Base-by-base conservation (phyloP, 2,888 invertebrate species). In the Gandaritis pyraliata region DNA sequence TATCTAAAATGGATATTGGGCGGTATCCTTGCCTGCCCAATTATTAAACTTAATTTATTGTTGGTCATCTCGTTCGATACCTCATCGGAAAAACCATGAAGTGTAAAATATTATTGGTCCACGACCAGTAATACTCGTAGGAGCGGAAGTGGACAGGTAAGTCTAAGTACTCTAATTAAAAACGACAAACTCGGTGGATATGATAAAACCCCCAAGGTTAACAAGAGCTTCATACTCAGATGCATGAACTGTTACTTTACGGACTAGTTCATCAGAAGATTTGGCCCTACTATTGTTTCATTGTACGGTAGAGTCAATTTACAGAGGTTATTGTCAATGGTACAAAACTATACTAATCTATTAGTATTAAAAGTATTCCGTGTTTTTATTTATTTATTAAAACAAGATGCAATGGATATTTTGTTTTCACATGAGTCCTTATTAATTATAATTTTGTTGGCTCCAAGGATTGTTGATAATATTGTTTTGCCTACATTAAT, bases 201-300 rank as follows among this genome's bases (percentile, higher is more conserved):
- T 12, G 18, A 46, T 23, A 46, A 45, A 36, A 53, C 11, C 43
- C 49, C 29, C 50, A 45, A 50, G 49, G 49, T 11, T 16, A 52
- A 39, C 46, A 16, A 49, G 43, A 43, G 23, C 36, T 48, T 54
- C 49, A 43, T 45, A 53, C 43, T 30, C 30, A 59, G 41, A 59
- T 53, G 33, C 47, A 48, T 46, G 46, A 59, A 53, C 53, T 53
- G 53, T 59, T 52, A 47, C 52, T 39, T 23, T 33, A 15, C 30
- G 11, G 39, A 53, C 53, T 59, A 51, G 41, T 53, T 33, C 12
- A 13, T 58, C 39, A 53, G 7, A 39, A 47, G 39, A 11, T 45
- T 29, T 30, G 53, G 58, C 53, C 53, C 39, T 58, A 58, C 58
- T 51, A 47, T 33, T 11, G 33, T 33, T 10, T 33, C 10, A 33